Percentiles rank a stretch among this genome's conserved stretches.
Conservation (phyloP, 2,888 invertebrate species). For the Trachelus stipa region DNA sequence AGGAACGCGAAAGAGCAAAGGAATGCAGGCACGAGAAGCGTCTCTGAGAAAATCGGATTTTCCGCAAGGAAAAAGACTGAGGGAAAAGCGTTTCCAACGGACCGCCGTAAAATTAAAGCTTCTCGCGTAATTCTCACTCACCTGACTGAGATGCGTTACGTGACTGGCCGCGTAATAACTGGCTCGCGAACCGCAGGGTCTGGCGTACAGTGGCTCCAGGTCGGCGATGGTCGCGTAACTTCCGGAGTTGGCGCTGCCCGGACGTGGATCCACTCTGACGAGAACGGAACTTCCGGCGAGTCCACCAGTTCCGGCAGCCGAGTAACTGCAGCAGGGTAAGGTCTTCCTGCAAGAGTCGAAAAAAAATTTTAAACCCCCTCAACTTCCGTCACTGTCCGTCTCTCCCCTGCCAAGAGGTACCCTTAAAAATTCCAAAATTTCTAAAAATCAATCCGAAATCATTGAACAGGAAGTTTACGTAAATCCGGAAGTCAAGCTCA, state of each 20-base stretch:
- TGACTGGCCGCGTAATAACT: conserved; percentile 86
- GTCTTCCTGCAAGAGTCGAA: conserved; percentile 55
- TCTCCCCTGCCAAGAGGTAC: background rate
- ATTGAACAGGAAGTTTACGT: background rate
- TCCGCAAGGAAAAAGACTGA: conserved; percentile 22
- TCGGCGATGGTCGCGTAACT: conserved; percentile 88
- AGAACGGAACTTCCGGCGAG: conserved; percentile 79
- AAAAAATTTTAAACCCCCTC: background rate
- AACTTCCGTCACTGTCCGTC: background rate
- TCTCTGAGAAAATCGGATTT: conserved; percentile 46
- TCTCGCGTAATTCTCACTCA: conserved; percentile 53
- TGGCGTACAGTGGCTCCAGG: conserved; percentile 70
- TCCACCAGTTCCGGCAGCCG: conserved; percentile 79
- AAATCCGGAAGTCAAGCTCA: background rate
- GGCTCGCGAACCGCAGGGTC: conserved; percentile 72
- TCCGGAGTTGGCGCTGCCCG: conserved; percentile 81
- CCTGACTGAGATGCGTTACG: conserved; percentile 79
- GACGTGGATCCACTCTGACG: conserved; percentile 79
- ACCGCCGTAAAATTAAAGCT: background rate
- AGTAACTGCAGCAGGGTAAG: conserved; percentile 76
- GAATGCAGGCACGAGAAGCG: conserved; percentile 15
- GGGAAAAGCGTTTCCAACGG: conserved; percentile 32
- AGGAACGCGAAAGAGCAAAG: conserved; percentile 27
- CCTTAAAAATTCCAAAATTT: background rate
- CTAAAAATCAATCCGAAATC: background rate